Evolutionary conservation across 2,888 invertebrate genomes (phyloP).

Genomic region (Sussaba pulchella): DNA sequence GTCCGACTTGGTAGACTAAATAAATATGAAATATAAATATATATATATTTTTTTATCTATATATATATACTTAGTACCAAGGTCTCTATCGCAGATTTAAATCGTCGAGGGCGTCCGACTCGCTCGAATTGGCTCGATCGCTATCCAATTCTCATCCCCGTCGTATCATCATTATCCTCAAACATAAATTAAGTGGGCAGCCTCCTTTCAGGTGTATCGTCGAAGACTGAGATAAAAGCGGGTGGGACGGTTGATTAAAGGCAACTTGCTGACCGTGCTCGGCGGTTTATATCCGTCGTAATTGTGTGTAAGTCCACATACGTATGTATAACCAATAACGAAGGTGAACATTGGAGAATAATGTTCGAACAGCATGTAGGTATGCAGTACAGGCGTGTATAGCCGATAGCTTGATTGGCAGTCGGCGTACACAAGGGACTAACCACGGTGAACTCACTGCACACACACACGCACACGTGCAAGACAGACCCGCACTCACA

Average conservation of each 20-base stretch:
- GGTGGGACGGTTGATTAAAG: conserved; percentile 20
- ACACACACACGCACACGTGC: background rate
- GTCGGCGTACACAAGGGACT: conserved; percentile 19
- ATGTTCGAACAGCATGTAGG: conserved; percentile 24
- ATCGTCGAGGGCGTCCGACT: no score
- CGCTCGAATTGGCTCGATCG: conserved; percentile 16
- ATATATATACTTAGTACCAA: conserved; percentile 15
- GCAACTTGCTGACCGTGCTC: conserved; percentile 25
- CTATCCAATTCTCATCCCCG: background rate
- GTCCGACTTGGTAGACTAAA: conserved; percentile 24
- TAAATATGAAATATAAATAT: conserved; percentile 2
- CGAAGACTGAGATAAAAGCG: conserved; percentile 19
- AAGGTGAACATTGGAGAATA: conserved; percentile 31
- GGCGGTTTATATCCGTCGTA: background rate
- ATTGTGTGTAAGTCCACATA: background rate
- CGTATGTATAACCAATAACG: conserved; percentile 14
- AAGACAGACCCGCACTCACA: conserved; percentile 11
- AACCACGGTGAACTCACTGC: background rate
- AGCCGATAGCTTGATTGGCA: conserved; percentile 62
- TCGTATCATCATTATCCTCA: conserved; percentile 28
- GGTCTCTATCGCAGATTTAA: conserved; percentile 6
- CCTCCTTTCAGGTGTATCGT: conserved; percentile 21
- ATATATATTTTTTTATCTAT: no score
- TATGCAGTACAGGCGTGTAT: conserved; percentile 32
- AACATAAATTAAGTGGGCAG: conserved; percentile 41